Evolutionary conservation across 1,140 invertebrate species (phyloP).

Genomic region (Pogonognathellus flavescens): DNA sequence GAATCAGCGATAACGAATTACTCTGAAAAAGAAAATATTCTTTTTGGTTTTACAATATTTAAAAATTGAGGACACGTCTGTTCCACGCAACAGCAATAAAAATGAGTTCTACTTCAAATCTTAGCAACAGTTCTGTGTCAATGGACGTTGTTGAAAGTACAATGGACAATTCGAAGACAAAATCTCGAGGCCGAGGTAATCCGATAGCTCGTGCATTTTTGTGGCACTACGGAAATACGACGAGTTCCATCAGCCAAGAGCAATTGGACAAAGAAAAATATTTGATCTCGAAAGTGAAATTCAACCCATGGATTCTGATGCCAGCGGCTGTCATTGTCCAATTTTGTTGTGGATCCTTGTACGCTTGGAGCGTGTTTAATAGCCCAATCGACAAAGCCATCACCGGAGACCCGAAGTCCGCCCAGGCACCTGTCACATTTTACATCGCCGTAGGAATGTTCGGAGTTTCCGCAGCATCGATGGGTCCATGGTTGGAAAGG

Average conservation of each 20-base stretch:
- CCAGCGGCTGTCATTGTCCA: constrained; percentile 64
- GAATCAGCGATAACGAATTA: too few relatives aligned
- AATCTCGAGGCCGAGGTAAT: background rate
- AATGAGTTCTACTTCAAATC: background rate
- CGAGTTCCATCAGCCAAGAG: constrained; percentile 1
- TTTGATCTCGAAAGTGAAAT: constrained; percentile 55
- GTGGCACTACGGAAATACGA: constrained; percentile 17
- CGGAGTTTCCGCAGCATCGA: constrained; percentile 54
- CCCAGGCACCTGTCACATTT: constrained; percentile 62
- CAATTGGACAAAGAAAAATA: constrained; percentile 56
- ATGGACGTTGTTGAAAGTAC: background rate
- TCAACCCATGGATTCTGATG: constrained; percentile 63
- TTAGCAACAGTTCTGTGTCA: background rate
- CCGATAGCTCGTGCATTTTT: background rate
- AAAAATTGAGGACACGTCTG: too few relatives aligned
- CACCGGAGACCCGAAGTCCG: constrained; percentile 47
- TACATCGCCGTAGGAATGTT: constrained; percentile 61
- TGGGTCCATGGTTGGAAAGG: constrained; percentile 65
- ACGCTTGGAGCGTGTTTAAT: constrained; percentile 63
- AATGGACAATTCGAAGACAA: background rate
- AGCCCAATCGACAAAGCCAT: constrained; percentile 63
- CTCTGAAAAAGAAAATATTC: too few relatives aligned
- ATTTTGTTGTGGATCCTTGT: constrained; percentile 65
- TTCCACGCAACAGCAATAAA: too few relatives aligned
- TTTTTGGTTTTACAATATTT: too few relatives aligned